Base-by-base conservation (phyloP, 2,888 invertebrate species). In the Eurytoma adleriae region DNA sequence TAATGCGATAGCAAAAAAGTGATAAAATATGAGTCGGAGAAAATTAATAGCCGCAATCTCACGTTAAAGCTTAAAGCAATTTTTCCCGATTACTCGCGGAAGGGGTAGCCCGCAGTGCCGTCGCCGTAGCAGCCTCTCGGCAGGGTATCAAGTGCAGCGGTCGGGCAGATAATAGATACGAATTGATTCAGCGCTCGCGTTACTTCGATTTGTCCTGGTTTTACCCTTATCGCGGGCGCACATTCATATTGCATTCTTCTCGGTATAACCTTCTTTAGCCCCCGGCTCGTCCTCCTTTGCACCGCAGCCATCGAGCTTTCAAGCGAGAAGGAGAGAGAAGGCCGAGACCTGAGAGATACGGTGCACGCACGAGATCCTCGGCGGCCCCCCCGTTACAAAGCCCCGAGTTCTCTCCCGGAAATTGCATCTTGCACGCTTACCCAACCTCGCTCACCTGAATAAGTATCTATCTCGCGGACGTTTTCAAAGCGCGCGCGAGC, bases 111-210 rank as follows among this genome's bases (percentile, higher is more conserved):
- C 10, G 7, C 10, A 10, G 40, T 10, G 40, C 40, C 40, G 1
- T 10, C 40, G 7, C 10, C 40, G 40, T 7, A 40, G 40, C 40
- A 40, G 40, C 40, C 40, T 40, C 40, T 40, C 40, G 7, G 40
- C 40, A 40, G 40, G 40, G 40, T 40, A 40, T 40, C 40, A 40
- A 40, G 40, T 40, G 40, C 40, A 40, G 10, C 40, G 40, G 40
- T 81, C 83, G 83, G 84, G 81, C 83, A 84, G 86, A 78, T 73
- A 88, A 87, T 84, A 86, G 87, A 87, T 87, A 86, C 86, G 86
- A 86, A 87, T 87, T 85, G 87, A 87, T 86, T 85, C 85, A 82
- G 83, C 80, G 82, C 16, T n/a, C n/a, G 30, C 83, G 79, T 56
- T 61, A 80, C 78, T 83, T 82, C 82, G 82, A 83, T 84, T 85